A percentile compares a stretch with the other conserved stretches of the same genome.
Conservation (phyloP, 2,888 invertebrate species). For the Pammene aurita region DNA sequence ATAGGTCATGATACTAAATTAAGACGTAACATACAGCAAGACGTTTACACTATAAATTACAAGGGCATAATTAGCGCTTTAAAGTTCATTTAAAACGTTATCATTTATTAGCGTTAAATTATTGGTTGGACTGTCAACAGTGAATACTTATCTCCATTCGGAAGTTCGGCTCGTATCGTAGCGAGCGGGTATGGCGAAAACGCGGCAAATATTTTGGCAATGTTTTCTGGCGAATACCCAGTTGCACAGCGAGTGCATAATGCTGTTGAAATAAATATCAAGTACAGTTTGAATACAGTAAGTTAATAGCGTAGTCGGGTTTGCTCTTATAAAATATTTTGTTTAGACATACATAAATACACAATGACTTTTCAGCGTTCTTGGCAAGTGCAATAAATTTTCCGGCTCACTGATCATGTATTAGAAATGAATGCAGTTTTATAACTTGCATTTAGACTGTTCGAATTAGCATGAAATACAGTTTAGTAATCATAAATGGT, state of each 20-base stretch:
- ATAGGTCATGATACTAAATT: constrained; percentile 47
- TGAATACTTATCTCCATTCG: constrained; percentile 49
- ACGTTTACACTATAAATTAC: constrained; percentile 23
- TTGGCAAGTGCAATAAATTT: constrained; percentile 51
- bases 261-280: constrained; percentile 55
- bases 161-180: constrained; percentile 48
- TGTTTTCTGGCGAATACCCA: constrained; percentile 69
- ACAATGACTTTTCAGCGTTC: constrained; percentile 51
- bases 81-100: constrained; percentile 31
- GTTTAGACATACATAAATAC: constrained; percentile 14
- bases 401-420: constrained; percentile 53
- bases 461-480: constrained; percentile 42
- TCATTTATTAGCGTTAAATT: constrained; percentile 30
- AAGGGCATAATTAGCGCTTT: constrained; percentile 24
- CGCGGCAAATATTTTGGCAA: constrained; percentile 70
- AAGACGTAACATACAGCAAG: constrained; percentile 41
- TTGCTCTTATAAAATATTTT: constrained; percentile 31
- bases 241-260: constrained; percentile 52
- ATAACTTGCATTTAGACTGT: constrained; percentile 49
- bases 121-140: constrained; percentile 26
- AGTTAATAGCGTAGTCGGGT: constrained; percentile 25
- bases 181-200: constrained; percentile 62
- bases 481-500: constrained; percentile 51
- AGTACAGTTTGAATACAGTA: constrained; percentile 26
- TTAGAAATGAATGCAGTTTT: constrained; percentile 56